Conservation (phyloP, 2,113 vertebrate genomes). For the Nettapus auritus region DNA sequence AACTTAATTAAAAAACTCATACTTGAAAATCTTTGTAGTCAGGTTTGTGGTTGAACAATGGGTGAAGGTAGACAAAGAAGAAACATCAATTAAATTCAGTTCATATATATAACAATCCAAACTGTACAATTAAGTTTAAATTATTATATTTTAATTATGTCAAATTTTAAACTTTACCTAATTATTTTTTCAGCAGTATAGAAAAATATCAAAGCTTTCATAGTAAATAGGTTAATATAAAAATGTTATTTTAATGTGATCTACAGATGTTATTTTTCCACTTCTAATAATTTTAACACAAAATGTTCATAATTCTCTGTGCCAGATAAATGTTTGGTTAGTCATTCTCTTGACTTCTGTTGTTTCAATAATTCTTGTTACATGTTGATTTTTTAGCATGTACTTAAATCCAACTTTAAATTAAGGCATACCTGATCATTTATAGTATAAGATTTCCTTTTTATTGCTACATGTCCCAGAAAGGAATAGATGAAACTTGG, state of each 20-base stretch:
- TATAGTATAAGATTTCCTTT: neutral
- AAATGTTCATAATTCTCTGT: slow-evolving; percentile 76
- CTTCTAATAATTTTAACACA: slow-evolving; percentile 64
- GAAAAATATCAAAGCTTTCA: neutral
- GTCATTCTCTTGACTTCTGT: slow-evolving; percentile 84
- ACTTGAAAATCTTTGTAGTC: neutral
- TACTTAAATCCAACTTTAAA: slow-evolving; percentile 78
- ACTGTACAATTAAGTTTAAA: neutral
- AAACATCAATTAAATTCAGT: neutral
- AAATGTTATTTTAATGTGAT: neutral
- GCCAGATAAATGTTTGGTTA: slow-evolving; percentile 82
- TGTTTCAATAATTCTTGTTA: slow-evolving; percentile 79
- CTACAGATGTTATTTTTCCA: neutral
- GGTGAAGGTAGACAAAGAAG: neutral
- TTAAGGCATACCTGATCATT: slow-evolving; percentile 72
- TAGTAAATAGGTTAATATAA: neutral
- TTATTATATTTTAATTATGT: neutral
- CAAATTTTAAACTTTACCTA: neutral
- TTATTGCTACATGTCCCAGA: neutral
- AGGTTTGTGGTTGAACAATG: neutral
- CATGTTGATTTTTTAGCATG: slow-evolving; percentile 78
- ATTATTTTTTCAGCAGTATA: neutral
- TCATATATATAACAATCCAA: neutral
- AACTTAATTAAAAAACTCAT: neutral
- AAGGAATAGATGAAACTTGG: neutral